Conservation (phyloP, 92 coral and sea anemone species). For the Plumapathes pennacea region DNA sequence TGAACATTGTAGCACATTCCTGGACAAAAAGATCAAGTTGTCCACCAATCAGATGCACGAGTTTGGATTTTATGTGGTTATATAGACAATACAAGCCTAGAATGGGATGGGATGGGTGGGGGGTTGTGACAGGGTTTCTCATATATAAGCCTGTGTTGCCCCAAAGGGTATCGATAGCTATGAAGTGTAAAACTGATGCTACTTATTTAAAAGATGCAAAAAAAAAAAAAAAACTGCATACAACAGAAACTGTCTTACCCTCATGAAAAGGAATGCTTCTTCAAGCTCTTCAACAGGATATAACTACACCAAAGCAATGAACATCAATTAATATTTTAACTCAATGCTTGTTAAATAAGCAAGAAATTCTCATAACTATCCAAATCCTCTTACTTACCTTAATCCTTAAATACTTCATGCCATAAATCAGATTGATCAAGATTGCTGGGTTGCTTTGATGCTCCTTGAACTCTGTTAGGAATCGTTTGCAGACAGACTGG, state of each 20-base stretch:
- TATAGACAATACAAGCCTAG: too few species aligned
- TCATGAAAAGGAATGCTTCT: constrained; percentile 89
- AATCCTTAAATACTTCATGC: constrained; percentile 98
- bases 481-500: constrained; percentile 79
- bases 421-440: constrained; percentile 92
- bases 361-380: too few species aligned
- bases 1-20: constrained; percentile 96
- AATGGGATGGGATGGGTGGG: too few species aligned
- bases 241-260: too few species aligned
- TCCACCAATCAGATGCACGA: neutral
- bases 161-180: too few species aligned
- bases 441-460: constrained; percentile 74
- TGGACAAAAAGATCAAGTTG: constrained; percentile 11
- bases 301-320: constrained; percentile 48
- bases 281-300: constrained; percentile 96
- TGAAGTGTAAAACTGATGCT: too few species aligned
- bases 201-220: too few species aligned
- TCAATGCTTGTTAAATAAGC: neutral
- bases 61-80: too few species aligned
- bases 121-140: neutral
- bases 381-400: constrained; percentile 51
- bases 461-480: constrained; percentile 88
- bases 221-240: too few species aligned
- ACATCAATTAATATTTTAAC: neutral
- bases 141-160: too few species aligned